Conservation (phyloP, 2,113 vertebrate genomes). For the Haliaeetus leucogaster region DNA sequence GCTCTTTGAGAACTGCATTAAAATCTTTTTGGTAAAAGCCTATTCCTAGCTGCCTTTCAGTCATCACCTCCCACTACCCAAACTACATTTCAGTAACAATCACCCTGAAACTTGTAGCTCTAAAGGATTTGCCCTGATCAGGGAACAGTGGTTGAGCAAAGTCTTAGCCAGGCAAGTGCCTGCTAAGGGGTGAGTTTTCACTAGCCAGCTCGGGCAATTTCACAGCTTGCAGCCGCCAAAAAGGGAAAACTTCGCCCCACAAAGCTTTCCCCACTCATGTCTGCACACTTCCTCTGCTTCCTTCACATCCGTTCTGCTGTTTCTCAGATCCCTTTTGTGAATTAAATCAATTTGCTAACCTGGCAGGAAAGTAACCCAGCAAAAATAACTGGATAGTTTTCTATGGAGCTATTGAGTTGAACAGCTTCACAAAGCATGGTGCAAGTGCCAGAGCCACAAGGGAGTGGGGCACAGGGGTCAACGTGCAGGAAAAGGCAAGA, state of each 20-base stretch:
- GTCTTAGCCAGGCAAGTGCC: neutral
- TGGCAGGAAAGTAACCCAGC: neutral
- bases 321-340: neutral
- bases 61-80: neutral
- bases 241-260: neutral
- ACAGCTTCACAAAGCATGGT: fast-evolving
- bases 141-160: neutral
- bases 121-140: neutral
- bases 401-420: neutral
- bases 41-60: neutral
- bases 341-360: neutral
- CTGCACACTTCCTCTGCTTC: neutral
- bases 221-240: neutral
- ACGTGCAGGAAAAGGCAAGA: neutral
- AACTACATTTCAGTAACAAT: neutral
- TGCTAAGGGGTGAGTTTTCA: neutral
- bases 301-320: neutral
- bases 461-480: neutral
- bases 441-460: neutral
- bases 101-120: neutral
- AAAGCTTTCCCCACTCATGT: neutral
- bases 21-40: neutral
- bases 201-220: fast-evolving
- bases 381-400: neutral
- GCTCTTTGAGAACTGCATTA: neutral